Percentiles rank a stretch among this genome's conserved stretches.
Conservation (phyloP, 1,140 invertebrate species). For the Prorops nasuta region DNA sequence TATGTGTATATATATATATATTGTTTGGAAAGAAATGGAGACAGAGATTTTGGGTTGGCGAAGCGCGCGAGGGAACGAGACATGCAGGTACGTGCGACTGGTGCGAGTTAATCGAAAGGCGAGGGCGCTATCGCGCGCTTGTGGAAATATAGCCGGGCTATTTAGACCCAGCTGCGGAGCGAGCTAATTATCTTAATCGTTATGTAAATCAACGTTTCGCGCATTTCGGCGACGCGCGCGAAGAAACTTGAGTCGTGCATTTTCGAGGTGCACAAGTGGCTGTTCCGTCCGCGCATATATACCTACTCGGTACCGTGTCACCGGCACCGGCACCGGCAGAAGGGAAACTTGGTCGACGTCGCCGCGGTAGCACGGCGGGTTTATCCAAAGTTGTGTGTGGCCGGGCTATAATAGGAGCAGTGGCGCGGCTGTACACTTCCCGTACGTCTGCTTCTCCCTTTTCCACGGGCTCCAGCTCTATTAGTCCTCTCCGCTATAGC, state of each 20-base stretch:
- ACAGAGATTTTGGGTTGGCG: conserved; percentile 1
- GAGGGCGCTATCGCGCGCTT: neutral
- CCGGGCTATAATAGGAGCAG: neutral
- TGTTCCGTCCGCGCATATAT: conserved; percentile 16
- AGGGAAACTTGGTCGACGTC: conserved; percentile 38
- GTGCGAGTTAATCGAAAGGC: neutral
- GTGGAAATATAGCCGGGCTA: too few species aligned
- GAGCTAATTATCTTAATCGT: conserved; percentile 37
- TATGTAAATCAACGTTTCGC: conserved; percentile 35
- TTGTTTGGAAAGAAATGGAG: neutral
- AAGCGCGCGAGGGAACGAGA: neutral
- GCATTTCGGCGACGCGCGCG: conserved; percentile 15
- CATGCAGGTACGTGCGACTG: neutral
- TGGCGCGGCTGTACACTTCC: neutral
- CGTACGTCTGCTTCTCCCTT: conserved; percentile 3
- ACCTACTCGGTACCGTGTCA: conserved; percentile 10
- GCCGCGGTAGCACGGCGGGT: too few species aligned
- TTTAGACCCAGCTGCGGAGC: neutral
- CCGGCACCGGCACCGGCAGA: too few species aligned
- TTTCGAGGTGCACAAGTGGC: conserved; percentile 23
- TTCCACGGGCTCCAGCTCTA: neutral
- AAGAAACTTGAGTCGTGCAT: conserved; percentile 28
- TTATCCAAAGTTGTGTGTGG: conserved; percentile 42
- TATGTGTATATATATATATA: too few species aligned
- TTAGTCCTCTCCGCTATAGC: conserved; percentile 6